phyloP scores from a whole-genome alignment of 2,113 vertebrate genomes.

The Andinoacara biseriatus region DNA sequence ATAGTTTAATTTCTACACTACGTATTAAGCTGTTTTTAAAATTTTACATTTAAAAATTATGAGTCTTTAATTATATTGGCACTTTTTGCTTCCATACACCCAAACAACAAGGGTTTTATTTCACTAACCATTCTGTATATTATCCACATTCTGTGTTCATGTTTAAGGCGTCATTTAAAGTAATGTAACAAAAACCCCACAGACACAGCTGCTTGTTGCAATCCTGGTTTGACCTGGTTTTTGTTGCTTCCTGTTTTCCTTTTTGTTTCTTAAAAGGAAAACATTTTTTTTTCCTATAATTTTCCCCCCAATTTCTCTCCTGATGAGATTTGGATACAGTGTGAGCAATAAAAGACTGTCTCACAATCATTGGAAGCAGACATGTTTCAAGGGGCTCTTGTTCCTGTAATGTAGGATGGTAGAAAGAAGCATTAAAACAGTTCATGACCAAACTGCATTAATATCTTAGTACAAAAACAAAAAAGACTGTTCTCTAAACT shows the following conservation, averaged over 20 bases:
- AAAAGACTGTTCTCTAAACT: slow-evolving; percentile 73
- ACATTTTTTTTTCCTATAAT: neutral
- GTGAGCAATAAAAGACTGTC: slow-evolving; percentile 68
- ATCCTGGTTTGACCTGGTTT: neutral
- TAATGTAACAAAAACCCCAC: no score
- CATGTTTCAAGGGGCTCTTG: neutral
- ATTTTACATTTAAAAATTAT: neutral
- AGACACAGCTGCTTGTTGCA: no score
- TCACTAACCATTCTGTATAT: no score
- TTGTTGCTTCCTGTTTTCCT: neutral
- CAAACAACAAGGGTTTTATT: neutral
- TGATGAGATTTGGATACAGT: slow-evolving; percentile 40
- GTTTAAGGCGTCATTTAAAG: no score
- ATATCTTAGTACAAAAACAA: slow-evolving; percentile 59
- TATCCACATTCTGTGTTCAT: no score
- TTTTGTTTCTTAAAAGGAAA: neutral
- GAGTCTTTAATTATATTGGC: neutral
- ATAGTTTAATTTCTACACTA: neutral
- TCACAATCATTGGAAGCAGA: slow-evolving; percentile 53
- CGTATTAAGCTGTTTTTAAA: neutral
- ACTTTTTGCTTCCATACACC: neutral
- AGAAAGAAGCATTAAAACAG: slow-evolving; percentile 44
- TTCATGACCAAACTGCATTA: slow-evolving; percentile 58
- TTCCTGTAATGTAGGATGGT: slow-evolving; percentile 12
- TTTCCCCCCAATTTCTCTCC: neutral